Conservation (phyloP, 2,113 vertebrate genomes). For the Echinops telfairi region DNA sequence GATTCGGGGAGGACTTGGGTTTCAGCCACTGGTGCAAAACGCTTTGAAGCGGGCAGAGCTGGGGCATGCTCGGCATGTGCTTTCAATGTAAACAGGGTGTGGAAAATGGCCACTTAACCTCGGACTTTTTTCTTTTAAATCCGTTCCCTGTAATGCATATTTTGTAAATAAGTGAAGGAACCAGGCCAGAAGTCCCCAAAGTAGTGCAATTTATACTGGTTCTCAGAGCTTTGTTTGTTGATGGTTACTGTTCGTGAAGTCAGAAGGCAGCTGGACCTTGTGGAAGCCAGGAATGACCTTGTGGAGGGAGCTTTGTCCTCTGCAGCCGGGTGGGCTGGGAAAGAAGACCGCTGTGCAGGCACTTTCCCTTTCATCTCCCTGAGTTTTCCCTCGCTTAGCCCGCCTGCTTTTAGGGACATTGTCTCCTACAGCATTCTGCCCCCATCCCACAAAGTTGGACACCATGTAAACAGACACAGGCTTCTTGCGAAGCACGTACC, state of each 20-base stretch:
- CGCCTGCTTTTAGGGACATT: slow-evolving; percentile 49
- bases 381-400: background rate
- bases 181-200: slow-evolving; percentile 30
- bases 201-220: slow-evolving; percentile 62
- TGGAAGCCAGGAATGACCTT: slow-evolving; percentile 79
- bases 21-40: slow-evolving; percentile 6
- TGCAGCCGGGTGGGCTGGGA: slow-evolving; percentile 36
- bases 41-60: slow-evolving; percentile 21
- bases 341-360: slow-evolving; percentile 55
- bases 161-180: slow-evolving; percentile 76
- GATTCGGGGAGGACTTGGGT: slow-evolving; percentile 2
- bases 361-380: slow-evolving; percentile 54
- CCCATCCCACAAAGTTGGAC: slow-evolving; percentile 35
- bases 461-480: slow-evolving; percentile 44
- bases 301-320: slow-evolving; percentile 69
- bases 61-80: slow-evolving; percentile 33
- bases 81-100: slow-evolving; percentile 70
- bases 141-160: slow-evolving; percentile 58
- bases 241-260: slow-evolving; percentile 71
- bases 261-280: slow-evolving; percentile 60
- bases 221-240: slow-evolving; percentile 78
- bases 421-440: slow-evolving; percentile 43
- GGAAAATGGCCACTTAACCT: slow-evolving; percentile 65
- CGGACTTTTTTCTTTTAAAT: slow-evolving; percentile 55
- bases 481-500: slow-evolving; percentile 41